phyloP scores from a whole-genome alignment of 2,888 invertebrate genomes.

The Phoronis australis region DNA sequence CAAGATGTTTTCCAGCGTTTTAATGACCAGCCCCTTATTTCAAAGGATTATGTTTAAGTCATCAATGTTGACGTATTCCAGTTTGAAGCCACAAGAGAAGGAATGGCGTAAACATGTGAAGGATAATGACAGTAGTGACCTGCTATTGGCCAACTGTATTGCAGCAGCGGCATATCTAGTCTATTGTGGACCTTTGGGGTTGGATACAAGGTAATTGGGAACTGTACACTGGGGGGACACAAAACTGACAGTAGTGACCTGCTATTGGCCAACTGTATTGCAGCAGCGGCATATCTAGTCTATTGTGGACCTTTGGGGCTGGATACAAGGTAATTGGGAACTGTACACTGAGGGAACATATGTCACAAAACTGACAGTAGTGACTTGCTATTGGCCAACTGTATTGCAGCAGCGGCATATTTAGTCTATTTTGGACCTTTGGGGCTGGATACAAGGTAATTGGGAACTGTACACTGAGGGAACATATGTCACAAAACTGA shows the following conservation, averaged over 20 bases:
- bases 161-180: constrained; percentile 48
- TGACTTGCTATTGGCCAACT: constrained; percentile 23
- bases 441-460: constrained; percentile 20
- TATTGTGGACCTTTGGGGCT: constrained; percentile 48
- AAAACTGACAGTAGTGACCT: constrained; percentile 43
- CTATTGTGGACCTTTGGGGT: constrained; percentile 46
- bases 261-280: constrained; percentile 46
- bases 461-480: constrained; percentile 4
- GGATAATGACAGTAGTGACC: constrained; percentile 42
- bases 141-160: constrained; percentile 48
- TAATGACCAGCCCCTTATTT: too few relatives aligned
- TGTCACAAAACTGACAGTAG: constrained; percentile 13
- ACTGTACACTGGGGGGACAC: too few relatives aligned
- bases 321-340: constrained; percentile 35
- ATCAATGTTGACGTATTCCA: too few relatives aligned
- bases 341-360: too few relatives aligned
- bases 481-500: too few relatives aligned
- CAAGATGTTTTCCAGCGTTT: too few relatives aligned
- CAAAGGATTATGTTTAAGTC: too few relatives aligned
- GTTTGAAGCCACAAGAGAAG: constrained; percentile 43
- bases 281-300: constrained; percentile 48
- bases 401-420: constrained; percentile 29
- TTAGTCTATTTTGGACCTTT: constrained; percentile 27
- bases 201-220: constrained; percentile 38
- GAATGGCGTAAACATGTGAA: constrained; percentile 46